Evolutionary conservation across 2,888 invertebrate species (phyloP).

Genomic region (Epicampocera succincta): DNA sequence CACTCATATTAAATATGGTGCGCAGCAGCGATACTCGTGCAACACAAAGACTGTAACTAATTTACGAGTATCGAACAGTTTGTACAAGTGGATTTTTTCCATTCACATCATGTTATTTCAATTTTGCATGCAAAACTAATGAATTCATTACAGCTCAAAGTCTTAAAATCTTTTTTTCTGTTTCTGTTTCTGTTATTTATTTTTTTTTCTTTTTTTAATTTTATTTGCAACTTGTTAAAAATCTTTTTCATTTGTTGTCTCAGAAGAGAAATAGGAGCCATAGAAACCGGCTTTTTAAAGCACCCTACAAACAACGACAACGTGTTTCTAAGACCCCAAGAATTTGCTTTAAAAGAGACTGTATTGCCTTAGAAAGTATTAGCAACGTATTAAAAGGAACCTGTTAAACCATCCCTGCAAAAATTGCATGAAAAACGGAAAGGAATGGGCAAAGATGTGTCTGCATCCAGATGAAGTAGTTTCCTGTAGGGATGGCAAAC

Average conservation of each 20-base stretch:
- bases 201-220: constrained; percentile 26
- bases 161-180: constrained; percentile 34
- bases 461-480: too few relatives aligned
- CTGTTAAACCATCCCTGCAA: too few relatives aligned
- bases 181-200: not conserved
- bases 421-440: too few relatives aligned
- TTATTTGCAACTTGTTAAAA: constrained; percentile 42
- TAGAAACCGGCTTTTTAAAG: not conserved
- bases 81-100: constrained; percentile 38
- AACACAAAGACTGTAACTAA: constrained; percentile 15
- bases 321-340: not conserved
- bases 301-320: constrained; percentile 16
- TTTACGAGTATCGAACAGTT: constrained; percentile 20
- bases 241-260: constrained; percentile 5
- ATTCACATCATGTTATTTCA: constrained; percentile 45
- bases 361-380: too few relatives aligned
- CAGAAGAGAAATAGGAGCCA: not conserved
- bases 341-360: not conserved
- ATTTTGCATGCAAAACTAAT: constrained; percentile 61
- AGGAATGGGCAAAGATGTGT: too few relatives aligned
- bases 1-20: constrained; percentile 34
- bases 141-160: constrained; percentile 57
- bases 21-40: not conserved
- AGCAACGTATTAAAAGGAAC: too few relatives aligned
- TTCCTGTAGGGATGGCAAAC: too few relatives aligned